Evolutionary conservation across 64 coral and sea anemone species (phyloP), one percentile per base, ranked within the genome.

Genomic region (Trachythela sp.): DNA sequence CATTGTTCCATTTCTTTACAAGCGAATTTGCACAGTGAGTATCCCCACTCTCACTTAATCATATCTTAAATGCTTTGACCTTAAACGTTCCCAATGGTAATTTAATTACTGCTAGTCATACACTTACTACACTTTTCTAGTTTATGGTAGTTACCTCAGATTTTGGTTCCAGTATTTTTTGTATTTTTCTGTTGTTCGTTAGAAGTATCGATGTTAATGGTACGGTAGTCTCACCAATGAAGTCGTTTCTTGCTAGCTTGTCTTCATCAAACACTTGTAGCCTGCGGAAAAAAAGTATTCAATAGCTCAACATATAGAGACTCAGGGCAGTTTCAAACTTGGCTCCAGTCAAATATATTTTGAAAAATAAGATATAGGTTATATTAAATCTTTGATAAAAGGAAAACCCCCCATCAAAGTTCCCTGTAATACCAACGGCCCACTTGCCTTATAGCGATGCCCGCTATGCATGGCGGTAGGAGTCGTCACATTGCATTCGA

Each of bases 181-280:
- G 26, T 18, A 80, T 80, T 80, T 18, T 80, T 80, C 75, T 80
- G 37, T 80, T 80, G 75, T 80, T 80, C 15, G 37, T 39, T 6
- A 80, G 32, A 37, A 80, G 75, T 2, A 80, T 22, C 2, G 13
- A 9, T 18, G 20, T 80, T 15, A 80, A 39, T 80, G 75, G 33
- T n/a, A 99, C 89, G 14, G 77, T 94, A 6, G 93, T 91, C 59
- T 99, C 91, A 1, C 96, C 96, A 77, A 99, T 99, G 40, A 99
- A 99, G 58, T 91, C 94, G 35, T 99, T 95, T 40, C 92, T 85
- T 9, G 91, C 86, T 67, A 99, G 87, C 35, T 42, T 99, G 54
- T 99, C 96, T 93, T 99, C 93, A 88, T 99, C 96, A 37, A 89
- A 87, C 15, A 99, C 91, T 77, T 99, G 96, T 43, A 99, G 59